Evolutionary conservation across 2,113 vertebrate species (phyloP), one percentile per base, ranked within the genome.

Genomic region (Macroglossus sobrinus): DNA sequence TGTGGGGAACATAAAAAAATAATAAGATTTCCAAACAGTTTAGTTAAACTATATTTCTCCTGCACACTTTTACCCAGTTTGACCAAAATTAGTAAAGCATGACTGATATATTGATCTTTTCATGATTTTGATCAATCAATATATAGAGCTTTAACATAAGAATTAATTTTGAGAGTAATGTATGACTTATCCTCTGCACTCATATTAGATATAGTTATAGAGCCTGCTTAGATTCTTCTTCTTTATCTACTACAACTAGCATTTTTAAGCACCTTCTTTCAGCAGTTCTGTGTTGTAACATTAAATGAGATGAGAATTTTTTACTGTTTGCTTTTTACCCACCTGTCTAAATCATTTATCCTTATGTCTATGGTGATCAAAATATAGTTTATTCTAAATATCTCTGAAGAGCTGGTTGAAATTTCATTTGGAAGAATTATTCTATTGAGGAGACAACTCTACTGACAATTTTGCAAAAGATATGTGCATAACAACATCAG

Each of bases 361-460:
- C 7, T 87, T 82, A 4, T 40, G 11, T 18, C 45, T 93, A 22
- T 35, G 22, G 22, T 86, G 24, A 57, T 40, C 19, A 71, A 87
- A 85, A 88, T 47, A 72, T 33, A 71, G 43, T 94, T 88, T 89
- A 91, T 74, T 86, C 26, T 79, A 84, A 86, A 57, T 69, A 90
- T 21, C 78, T 88, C 19, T 76, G 40, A 95, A 13, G 3, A 85
- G 50, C 13, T n/a, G 2, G n/a, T 38, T 69, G 78, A 92, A 55
- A 43, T 66, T 64, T 88, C 40, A 64, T 50, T 93, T 68, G 28
- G 55, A 89, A 75, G 66, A 95, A 94, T 69, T 76, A 47, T 47
- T 85, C 47, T 61, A 86, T 47, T 59, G 55, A 93, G 19, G 14
- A 87, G 57, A 30, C 24, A 57, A 75, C 4, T 35, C 63, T 64